Base-by-base conservation (phyloP, 2,888 invertebrate species). In the Clepsis dumicolana region DNA sequence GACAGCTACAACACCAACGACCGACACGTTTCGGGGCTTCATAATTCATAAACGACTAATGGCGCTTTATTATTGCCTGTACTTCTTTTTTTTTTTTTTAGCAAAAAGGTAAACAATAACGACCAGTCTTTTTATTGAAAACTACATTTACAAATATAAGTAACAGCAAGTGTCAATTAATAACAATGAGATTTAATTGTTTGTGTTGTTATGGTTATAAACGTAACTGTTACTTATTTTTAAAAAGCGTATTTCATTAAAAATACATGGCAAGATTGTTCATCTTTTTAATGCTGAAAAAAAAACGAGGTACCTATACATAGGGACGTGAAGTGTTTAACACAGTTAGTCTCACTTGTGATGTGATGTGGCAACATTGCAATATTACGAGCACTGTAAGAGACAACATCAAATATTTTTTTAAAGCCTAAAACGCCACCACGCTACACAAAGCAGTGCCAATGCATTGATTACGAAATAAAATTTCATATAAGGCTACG, bases 381-480 rank as follows among this genome's bases (percentile, higher is more conserved):
- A 48, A 1, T 3, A 18, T 38, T 38, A 7, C 14, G 14, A n/a
- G 35, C 35, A 35, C 14, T 35, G 14, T 14, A 12, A 32, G 32
- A 32, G 10, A 32, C 2, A 32, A 8, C 32, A 4, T 14, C 14
- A 0, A 14, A 38, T 3, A 35, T 35, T 4, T 38, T 48, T 48
- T 48, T 2, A 12, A 48, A 21, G 10, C 10, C 4, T 21, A 21
- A n/a, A n/a, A 10, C 18, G 21, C 10, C 21, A 3, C 21, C 21
- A 21, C 16, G 16, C 21, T 52, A 18, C 12, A 27, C 24, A 25
- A 52, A 27, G 27, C 52, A n/a, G 48, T 48, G 48, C 48, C 48
- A 48, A 48, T 21, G 57, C 44, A 50, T 59, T 32, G n/a, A 57
- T 50, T 48, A 32, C 48, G 7, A 56, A 48, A 32, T 50, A 18